phyloP scores from a whole-genome alignment of 2,888 invertebrate species.

The Piscicola geometra region DNA sequence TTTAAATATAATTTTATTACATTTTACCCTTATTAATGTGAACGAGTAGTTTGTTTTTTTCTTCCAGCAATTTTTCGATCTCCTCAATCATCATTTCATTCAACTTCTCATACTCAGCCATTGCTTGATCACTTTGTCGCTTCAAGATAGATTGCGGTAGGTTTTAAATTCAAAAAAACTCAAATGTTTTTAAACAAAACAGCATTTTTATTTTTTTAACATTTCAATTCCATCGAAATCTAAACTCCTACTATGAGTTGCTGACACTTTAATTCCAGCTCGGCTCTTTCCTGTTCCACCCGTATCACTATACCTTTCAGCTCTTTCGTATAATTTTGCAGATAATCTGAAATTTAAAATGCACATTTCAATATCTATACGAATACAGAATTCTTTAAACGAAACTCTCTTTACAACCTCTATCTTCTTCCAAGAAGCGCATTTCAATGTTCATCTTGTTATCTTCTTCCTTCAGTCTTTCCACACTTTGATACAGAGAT shows the following conservation, averaged over 20 bases:
- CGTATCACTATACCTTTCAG: not conserved
- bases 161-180: too few relatives aligned
- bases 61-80: not conserved
- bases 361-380: not conserved
- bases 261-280: not conserved
- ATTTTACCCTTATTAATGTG: not conserved
- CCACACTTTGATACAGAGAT: not conserved
- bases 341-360: not conserved
- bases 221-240: not conserved
- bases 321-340: not conserved
- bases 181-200: too few relatives aligned
- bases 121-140: slow-evolving; percentile 6
- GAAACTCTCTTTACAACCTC: not conserved
- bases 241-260: not conserved
- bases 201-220: too few relatives aligned
- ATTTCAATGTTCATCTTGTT: not conserved
- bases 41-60: not conserved
- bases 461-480: not conserved
- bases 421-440: slow-evolving; percentile 1
- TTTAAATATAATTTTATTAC: not conserved
- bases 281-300: slow-evolving; percentile 2
- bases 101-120: slow-evolving; percentile 4
- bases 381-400: not conserved
- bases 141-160: too few relatives aligned
- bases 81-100: not conserved